A percentile compares a stretch with the other conserved stretches of the same genome.
Evolutionary conservation across 2,113 vertebrate species (phyloP).

Genomic region (Festucalex cinctus): DNA sequence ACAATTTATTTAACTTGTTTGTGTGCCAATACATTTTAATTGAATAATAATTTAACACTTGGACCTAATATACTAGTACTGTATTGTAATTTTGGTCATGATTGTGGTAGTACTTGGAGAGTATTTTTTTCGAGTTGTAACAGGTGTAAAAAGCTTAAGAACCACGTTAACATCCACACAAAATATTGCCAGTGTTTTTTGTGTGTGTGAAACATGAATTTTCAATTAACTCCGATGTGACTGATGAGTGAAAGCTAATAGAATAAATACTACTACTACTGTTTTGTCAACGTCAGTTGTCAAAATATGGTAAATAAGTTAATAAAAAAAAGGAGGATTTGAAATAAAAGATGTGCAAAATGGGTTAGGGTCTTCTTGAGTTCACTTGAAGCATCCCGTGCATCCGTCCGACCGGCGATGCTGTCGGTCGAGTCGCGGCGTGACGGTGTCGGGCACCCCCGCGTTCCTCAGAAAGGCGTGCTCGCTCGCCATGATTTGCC

Average conservation of each 20-base stretch:
- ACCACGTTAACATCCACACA: no score
- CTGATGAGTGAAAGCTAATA: not conserved
- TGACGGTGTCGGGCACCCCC: slow-evolving; percentile 81
- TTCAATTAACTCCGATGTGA: not conserved
- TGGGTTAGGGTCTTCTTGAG: not conserved
- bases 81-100: no score
- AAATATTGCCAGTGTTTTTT: not conserved
- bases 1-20: no score
- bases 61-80: no score
- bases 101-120: no score
- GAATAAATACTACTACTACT: not conserved
- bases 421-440: slow-evolving; percentile 79
- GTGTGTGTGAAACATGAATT: not conserved
- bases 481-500: slow-evolving; percentile 93
- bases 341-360: not conserved
- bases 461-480: slow-evolving; percentile 79
- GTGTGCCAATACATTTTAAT: no score
- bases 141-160: no score
- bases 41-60: no score
- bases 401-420: slow-evolving; percentile 73
- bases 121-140: no score
- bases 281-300: not conserved
- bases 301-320: not conserved
- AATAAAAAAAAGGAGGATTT: not conserved
- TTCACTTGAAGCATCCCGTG: slow-evolving; percentile 81